Base-by-base conservation (phyloP, 2,888 invertebrate species). In the Pammene aurita region DNA sequence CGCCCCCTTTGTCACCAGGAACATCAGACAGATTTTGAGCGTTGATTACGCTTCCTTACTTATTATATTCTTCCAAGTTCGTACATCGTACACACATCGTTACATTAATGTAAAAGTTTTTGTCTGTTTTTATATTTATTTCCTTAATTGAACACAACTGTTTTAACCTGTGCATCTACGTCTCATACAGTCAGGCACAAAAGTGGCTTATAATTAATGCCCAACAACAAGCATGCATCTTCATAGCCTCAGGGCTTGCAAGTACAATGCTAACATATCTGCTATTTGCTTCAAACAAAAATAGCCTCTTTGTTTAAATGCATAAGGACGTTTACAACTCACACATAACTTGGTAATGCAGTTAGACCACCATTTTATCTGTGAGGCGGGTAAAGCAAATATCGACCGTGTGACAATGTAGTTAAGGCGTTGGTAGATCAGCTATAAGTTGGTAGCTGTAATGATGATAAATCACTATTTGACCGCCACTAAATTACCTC, bases 401-500 rank as follows among this genome's bases (percentile, higher is more conserved):
- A 18, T 41, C 6, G 2, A 41, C 62, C 13, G n/a, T 50, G 9
- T 52, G 13, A 5, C 2, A 6, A 62, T 26, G n/a, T 41, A 10
- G 5, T 48, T 18, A 18, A n/a, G 41, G n/a, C 18, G 50, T 52
- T 18, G 6, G 0, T 41, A 18, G 7, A 2, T 50, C 11, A 18
- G 41, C 9, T 62, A n/a, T 41, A 52, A 50, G 41, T 18, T 52
- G 62, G 62, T 52, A 46, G 48, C 50, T 41, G 26, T 62, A 67
- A 55, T 46, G 67, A 65, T 65, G 69, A 69, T 69, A 69, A 69
- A 69, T 69, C 54, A 58, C 60, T 60, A 65, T 65, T 69, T 69
- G 58, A 65, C 64, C 58, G 69, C 64, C 58, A 58, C 64, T 69
- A 69, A 69, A 65, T 69, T 69, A 65, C 64, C 26, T 65, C 64